Base-by-base conservation (phyloP, 1,140 invertebrate species). In the Calephelis virginiensis region DNA sequence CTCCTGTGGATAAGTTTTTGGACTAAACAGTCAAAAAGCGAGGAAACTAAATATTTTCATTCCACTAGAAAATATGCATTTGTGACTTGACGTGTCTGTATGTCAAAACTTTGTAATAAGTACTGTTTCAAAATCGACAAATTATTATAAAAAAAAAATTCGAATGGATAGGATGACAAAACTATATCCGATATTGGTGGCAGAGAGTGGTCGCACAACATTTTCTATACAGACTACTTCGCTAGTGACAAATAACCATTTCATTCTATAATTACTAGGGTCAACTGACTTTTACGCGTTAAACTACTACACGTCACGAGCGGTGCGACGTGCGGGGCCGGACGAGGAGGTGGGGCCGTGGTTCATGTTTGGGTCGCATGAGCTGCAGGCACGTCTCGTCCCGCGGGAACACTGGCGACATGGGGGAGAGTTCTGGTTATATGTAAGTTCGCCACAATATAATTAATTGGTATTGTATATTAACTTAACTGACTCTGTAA, bases 241-340 rank as follows among this genome's bases (percentile, higher is more conserved):
- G 46, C 43, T 6, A 48, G 9, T 50, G 37, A 53, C 40, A 43
- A 43, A 9, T 43, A 43, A 43, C 7, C 8, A 43, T 6, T 43
- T 43, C 8, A 7, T 43, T 53, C 5, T 53, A 50, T 64, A 63
- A 14, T 38, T 69, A 38, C 45, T 47, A 75, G 73, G 73, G 10
- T 66, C 73, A 2, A 71, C 68, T 10, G 73, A 75, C 14, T 75
- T 65, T 43, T 75, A 67, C 50, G 71, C 45, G 4, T 17, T 75
- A 7, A 75, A 75, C 56, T 67, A 75, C 46, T 75, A 75, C 37
- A 69, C 73, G 7, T 63, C 63, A 5, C 40, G 73, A 10, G 8
- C 68, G 46, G 64, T 69, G 3, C 66, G 62, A 1, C 40, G 56
- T 13, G 69, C 66, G 8, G 47, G 40, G 12, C 56, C 37, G 1